phyloP scores from a whole-genome alignment of 2,113 vertebrate species.

The Hyaena hyaena region DNA sequence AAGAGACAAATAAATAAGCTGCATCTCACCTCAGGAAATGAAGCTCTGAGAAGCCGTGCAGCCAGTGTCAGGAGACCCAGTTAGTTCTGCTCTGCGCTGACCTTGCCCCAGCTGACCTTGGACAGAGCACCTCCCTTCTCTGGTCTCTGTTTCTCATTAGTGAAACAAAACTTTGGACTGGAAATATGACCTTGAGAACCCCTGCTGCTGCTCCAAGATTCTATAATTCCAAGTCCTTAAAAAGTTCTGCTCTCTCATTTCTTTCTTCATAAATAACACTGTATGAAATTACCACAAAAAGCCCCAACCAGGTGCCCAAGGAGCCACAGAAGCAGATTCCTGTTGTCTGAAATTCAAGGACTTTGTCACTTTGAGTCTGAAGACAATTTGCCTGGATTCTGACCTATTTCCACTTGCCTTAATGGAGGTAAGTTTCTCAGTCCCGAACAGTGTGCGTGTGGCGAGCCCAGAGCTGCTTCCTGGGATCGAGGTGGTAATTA shows the following conservation, averaged over 20 bases:
- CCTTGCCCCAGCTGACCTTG: neutral
- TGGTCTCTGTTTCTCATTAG: neutral
- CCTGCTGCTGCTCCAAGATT: neutral
- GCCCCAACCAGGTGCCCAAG: conserved; percentile 53
- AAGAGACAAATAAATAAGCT: neutral
- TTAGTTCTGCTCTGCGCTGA: neutral
- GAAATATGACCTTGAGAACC: neutral
- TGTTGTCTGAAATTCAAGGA: conserved; percentile 43
- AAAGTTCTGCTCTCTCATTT: conserved; percentile 72
- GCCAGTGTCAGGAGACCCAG: neutral
- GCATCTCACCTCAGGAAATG: neutral
- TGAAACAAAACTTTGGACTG: neutral
- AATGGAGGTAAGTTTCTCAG: conserved; percentile 58
- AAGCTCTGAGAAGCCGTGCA: neutral
- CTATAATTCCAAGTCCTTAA: conserved; percentile 53
- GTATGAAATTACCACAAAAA: conserved; percentile 66
- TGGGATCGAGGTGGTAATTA: conserved; percentile 72
- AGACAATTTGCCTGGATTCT: conserved; percentile 53
- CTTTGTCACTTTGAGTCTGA: conserved; percentile 39
- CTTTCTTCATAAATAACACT: conserved; percentile 74
- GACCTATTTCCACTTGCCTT: conserved; percentile 72
- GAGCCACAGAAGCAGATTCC: conserved; percentile 17
- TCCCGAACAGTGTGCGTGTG: conserved; percentile 64
- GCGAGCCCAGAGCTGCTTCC: conserved; percentile 68
- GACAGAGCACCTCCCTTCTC: neutral